phyloP scores from a whole-genome alignment of 2,797 vertebrate species.

The Eulemur mongoz region DNA sequence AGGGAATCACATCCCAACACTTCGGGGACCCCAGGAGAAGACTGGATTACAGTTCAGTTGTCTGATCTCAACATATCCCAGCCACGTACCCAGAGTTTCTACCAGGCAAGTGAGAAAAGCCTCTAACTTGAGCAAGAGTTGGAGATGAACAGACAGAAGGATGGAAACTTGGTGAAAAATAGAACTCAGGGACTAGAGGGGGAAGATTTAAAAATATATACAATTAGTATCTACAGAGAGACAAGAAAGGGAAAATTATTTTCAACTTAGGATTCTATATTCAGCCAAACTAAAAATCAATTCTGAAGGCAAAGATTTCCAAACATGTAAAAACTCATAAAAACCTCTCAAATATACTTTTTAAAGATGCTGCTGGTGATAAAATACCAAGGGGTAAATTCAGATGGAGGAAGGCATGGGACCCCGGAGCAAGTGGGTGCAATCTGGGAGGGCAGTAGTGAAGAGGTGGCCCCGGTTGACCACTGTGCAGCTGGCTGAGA shows the following conservation, averaged over 20 bases:
- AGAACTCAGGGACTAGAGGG: neutral
- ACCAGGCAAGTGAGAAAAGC: too few relatives aligned
- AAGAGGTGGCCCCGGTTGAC: neutral
- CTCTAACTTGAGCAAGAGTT: too few relatives aligned
- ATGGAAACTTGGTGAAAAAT: neutral
- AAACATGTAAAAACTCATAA: neutral
- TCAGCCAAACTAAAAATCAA: neutral
- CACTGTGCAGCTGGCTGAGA: neutral
- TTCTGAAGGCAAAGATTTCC: neutral
- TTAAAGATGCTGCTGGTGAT: neutral
- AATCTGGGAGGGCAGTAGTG: neutral
- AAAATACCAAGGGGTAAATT: neutral
- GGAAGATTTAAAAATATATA: neutral
- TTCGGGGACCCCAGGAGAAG: neutral
- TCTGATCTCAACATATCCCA: neutral
- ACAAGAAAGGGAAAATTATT: neutral
- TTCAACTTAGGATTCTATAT: neutral
- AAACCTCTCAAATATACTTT: neutral
- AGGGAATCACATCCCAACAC: neutral
- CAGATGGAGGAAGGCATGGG: neutral
- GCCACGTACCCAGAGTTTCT: neutral
- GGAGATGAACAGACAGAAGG: neutral
- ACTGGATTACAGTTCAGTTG: neutral
- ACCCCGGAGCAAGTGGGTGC: neutral
- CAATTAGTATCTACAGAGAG: neutral